Evolutionary conservation across 2,113 vertebrate genomes (phyloP), one percentile per base, ranked within the genome.

Genomic region (Phyllostomus discolor): DNA sequence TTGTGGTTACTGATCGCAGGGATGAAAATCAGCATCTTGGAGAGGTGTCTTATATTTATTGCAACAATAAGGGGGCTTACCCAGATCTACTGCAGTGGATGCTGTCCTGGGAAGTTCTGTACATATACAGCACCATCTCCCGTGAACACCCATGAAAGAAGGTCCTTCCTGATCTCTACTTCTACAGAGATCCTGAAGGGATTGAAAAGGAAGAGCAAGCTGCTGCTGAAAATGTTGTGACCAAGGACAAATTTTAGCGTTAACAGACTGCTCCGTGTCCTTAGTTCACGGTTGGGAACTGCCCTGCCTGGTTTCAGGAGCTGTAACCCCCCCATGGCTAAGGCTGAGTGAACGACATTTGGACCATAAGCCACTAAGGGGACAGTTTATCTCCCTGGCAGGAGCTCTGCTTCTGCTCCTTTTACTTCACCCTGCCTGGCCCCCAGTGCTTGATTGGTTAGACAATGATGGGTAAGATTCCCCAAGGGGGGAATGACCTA

Each of bases 21-120:
- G 33, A 12, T 26, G 48, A 20, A 31, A 11, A 7, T 41, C 41
- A 24, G 41, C 7, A 3, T 38, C 33, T 70, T 12, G 1, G 2
- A 3, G 22, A 69, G 35, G 28, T 5, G 7, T 31, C 15, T 20
- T 59, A 11, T 19, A n/a, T 72, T 80, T 43, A 86, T 11, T 67
- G 0, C 52, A 73, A 64, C 41, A 20, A 15, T 4, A 48, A 19
- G 7, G 52, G 57, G 16, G 38, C 52, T 62, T 22, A 31, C 10
- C 5, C 24, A 1, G 16, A 10, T 26, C 33, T 10, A 6, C 10
- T 0, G 5, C 2, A 10, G 19, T 2, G 2, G 38, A 0, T 3
- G 22, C 0, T 4, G 62, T 9, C 2, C 9, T 4, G 9, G 33
- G 52, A 52, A 75, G 35, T 9, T 46, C 35, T 76, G 79, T 4